Base-by-base conservation (phyloP, 2,797 vertebrate genomes). In the Manis pentadactyla region DNA sequence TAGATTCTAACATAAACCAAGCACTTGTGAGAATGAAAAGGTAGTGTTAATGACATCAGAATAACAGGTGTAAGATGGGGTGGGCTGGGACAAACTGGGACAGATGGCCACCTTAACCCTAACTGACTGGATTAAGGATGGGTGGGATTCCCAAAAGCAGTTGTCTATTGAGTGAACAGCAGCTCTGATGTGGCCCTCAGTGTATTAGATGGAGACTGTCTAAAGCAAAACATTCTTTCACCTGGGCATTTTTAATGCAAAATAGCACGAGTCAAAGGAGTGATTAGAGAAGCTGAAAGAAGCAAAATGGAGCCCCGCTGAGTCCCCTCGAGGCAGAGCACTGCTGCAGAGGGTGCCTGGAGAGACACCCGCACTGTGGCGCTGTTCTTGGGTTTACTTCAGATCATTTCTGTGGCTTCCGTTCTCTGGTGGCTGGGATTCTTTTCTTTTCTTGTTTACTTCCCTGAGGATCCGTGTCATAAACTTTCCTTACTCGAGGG, bases 1-100 rank as follows among this genome's bases (percentile, higher is more conserved):
- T 37, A 78, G 74, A 86, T 55, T 94, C 17, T 84, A 84, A 90
- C 42, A 85, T 21, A 95, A 68, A 82, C 61, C 63, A 89, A 94
- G 82, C 51, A 51, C 5, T 90, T 93, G 46, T 64, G 87, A 92
- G 51, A 87, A 77, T 55, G 25, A 75, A 90, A 94, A 17, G 15
- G 29, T 42, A 42, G 1, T 82, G 19, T 84, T 77, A 46, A 37
- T 68, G 51, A 91, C 19, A 49, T 2, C 27, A 93, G 39, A 42
- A 73, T 53, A 82, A 63, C 23, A 86, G 21, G 78, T 25, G 2
- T 46, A 86, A 85, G 55, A 34, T 49, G 61, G 37, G 57, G 57
- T 34, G 39, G 11, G 39, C 27, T 49, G 10, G 69, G 64, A 92
- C 69, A 92, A 94, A 90, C 2, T 18, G 57, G 59, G n/a, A 53